Conservation (phyloP, 2,797 vertebrate genomes). For the Chaunax sp. region DNA sequence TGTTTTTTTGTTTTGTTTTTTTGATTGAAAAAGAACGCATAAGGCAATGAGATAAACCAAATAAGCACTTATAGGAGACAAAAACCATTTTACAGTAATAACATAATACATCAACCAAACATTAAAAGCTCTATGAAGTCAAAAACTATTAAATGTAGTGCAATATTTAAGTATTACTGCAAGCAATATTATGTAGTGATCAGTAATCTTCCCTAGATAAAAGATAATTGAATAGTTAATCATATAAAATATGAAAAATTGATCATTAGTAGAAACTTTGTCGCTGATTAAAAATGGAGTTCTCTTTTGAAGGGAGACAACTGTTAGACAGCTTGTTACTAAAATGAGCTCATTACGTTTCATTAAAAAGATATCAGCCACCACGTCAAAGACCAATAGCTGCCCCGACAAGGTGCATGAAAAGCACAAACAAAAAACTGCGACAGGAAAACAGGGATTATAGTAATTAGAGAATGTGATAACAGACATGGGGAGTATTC, state of each 20-base stretch:
- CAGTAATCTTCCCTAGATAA: not conserved
- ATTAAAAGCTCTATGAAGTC: constrained; percentile 44
- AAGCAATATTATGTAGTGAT: constrained; percentile 1
- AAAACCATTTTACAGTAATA: constrained; percentile 12
- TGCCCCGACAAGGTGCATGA: constrained; percentile 32
- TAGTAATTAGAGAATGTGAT: constrained; percentile 16
- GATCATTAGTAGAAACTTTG: constrained; percentile 9
- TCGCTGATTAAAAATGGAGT: constrained; percentile 28
- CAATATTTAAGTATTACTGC: constrained; percentile 24
- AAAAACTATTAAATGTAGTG: constrained; percentile 43
- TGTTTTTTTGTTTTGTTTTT: no score
- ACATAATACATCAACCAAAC: not conserved
- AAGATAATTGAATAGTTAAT: constrained; percentile 20
- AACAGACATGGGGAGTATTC: constrained; percentile 3
- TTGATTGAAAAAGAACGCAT: not conserved
- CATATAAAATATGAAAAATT: constrained; percentile 23
- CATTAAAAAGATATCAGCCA: constrained; percentile 27
- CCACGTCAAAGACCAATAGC: constrained; percentile 43
- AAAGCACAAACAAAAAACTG: constrained; percentile 25
- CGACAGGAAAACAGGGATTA: constrained; percentile 11
- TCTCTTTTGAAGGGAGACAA: constrained; percentile 30
- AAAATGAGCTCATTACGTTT: constrained; percentile 50
- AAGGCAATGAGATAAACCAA: not conserved
- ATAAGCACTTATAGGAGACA: not conserved
- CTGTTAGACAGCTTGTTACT: constrained; percentile 29